Conservation (phyloP, 2,113 vertebrate genomes). For the Calonectris borealis region DNA sequence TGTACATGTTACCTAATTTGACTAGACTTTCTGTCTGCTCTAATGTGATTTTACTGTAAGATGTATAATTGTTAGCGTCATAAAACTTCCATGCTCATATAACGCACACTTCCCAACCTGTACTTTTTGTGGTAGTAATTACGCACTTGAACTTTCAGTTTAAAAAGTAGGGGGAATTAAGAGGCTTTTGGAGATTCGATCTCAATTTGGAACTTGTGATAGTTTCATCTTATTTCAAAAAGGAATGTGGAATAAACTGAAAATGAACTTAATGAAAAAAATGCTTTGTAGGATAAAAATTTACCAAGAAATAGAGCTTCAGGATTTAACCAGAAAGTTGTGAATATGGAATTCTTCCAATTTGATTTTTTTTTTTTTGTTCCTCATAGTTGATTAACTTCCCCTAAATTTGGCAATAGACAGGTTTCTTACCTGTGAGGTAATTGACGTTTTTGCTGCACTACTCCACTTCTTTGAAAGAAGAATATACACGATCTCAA, state of each 20-base stretch:
- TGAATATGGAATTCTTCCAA: neutral
- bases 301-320: neutral
- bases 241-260: neutral
- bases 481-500: neutral
- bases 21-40: neutral
- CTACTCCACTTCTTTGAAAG: neutral
- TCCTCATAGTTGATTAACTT: neutral
- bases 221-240: neutral
- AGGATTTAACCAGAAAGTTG: neutral
- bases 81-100: neutral
- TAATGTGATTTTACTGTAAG: neutral
- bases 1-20: rapidly evolving
- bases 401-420: neutral
- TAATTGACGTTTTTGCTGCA: neutral
- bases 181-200: neutral
- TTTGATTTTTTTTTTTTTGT: neutral
- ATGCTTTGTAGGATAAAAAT: neutral
- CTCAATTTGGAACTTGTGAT: neutral
- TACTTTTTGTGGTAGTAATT: neutral
- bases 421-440: neutral
- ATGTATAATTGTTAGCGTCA: neutral
- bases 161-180: neutral
- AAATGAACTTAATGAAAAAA: neutral
- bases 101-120: neutral
- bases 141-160: neutral